Evolutionary conservation across 2,113 vertebrate genomes (phyloP), one percentile per base, ranked within the genome.

Genomic region (Hylia prasina): DNA sequence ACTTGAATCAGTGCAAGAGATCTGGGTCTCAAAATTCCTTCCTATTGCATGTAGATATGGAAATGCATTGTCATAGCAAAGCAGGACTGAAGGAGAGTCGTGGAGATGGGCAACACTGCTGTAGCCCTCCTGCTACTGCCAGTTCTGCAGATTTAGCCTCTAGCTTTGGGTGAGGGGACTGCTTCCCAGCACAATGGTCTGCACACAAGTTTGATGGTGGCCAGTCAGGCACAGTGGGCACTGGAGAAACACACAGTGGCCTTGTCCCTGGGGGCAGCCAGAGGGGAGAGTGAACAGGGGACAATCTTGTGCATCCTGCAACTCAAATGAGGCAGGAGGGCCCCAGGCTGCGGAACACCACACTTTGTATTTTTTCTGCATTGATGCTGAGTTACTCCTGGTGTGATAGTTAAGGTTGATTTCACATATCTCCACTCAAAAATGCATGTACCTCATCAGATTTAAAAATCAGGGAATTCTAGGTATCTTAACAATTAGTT

Each of bases 241-340:
- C 37, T 53, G 31, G 19, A 84, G 50, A 76, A 78, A 54, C 11
- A 68, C 2, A 6, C 10, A n/a, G 16, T 27, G 33, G n/a, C 23
- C 27, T 65, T 69, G 24, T 42, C 24, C 28, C 1, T 0, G 15
- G 6, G 8, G 47, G 1, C 5, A 61, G 15, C 3, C 1, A 4
- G 24, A 48, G 17, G 7, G 17, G 3, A 31, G 8, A 53, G 31
- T 0, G 2, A 69, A 40, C 22, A 50, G 14, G 13, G 16, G 28
- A 63, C 37, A 35, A 35, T 24, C 11, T 24, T 1, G 2, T 3
- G 1, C 5, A 3, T 64, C 23, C 30, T 40, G 18, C 33, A 39
- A 15, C 31, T 68, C 0, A 0, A 10, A 25, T 25, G 42, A 57
- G 54, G 45, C 27, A 53, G 45, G 11, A 65, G 21, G 4, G 24